Conservation (phyloP, 2,888 invertebrate species). For the Trichopoda pennipes region DNA sequence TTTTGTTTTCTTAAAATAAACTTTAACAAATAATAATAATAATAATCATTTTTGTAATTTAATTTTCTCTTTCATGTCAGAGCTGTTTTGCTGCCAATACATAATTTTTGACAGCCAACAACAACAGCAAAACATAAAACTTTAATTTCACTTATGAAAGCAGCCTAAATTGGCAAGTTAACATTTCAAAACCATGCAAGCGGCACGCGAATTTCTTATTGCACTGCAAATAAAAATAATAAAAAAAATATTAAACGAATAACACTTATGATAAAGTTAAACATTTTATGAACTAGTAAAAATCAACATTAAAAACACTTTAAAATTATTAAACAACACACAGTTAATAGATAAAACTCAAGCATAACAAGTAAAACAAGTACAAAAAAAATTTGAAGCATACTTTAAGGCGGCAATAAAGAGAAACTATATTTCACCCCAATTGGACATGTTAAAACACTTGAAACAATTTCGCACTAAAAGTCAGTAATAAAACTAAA, state of each 20-base stretch:
- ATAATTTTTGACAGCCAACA: not conserved
- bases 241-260: slow-evolving; percentile 6
- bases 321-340: slow-evolving; percentile 39
- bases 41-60: too few relatives aligned
- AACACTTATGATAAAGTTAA: slow-evolving; percentile 34
- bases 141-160: not conserved
- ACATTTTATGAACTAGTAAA: slow-evolving; percentile 35
- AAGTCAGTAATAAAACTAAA: slow-evolving; percentile 33
- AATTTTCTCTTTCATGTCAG: not conserved
- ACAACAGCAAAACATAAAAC: not conserved
- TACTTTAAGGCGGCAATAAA: slow-evolving; percentile 17
- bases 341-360: slow-evolving; percentile 25
- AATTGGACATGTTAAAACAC: not conserved
- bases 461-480: slow-evolving; percentile 11
- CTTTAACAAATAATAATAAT: too few relatives aligned
- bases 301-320: slow-evolving; percentile 56
- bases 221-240: slow-evolving; percentile 2
- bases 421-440: not conserved
- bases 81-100: not conserved
- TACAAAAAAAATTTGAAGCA: not conserved
- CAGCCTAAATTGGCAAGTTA: slow-evolving; percentile 46
- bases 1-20: too few relatives aligned
- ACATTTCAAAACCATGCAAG: slow-evolving; percentile 20
- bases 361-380: not conserved
- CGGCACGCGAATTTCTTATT: slow-evolving; percentile 56